A percentile compares a stretch with the other conserved stretches of the same genome.
Evolutionary conservation across 1,140 invertebrate species (phyloP).

Genomic region (Eupeodes corollae): DNA sequence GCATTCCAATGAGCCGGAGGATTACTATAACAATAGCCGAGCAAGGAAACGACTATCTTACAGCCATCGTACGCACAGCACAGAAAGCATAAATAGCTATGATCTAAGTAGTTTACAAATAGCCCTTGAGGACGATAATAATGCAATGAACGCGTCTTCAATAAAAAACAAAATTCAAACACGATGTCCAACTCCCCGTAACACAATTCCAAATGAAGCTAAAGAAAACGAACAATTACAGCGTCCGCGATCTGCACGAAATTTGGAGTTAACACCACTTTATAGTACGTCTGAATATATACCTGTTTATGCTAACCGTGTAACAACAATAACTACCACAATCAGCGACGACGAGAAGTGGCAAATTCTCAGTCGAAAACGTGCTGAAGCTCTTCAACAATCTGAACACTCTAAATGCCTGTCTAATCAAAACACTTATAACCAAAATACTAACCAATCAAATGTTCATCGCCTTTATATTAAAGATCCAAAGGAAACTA

Average conservation of each 20-base stretch:
- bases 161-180: neutral
- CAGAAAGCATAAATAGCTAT: slow-evolving; percentile 25
- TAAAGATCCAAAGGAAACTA: too few species aligned
- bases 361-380: slow-evolving; percentile 30
- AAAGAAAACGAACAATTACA: slow-evolving; percentile 8
- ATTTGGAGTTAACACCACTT: slow-evolving; percentile 30
- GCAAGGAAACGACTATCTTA: slow-evolving; percentile 20
- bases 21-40: neutral
- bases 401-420: slow-evolving; percentile 12
- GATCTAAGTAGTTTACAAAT: slow-evolving; percentile 24
- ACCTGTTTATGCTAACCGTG: slow-evolving; percentile 31
- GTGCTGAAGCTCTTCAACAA: slow-evolving; percentile 17
- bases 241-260: slow-evolving; percentile 26
- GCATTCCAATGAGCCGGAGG: neutral
- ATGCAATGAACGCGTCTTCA: neutral
- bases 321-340: slow-evolving; percentile 15
- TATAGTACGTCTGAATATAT: slow-evolving; percentile 27
- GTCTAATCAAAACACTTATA: neutral
- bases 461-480: too few species aligned
- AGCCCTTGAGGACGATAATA: slow-evolving; percentile 11
- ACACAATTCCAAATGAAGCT: neutral
- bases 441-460: too few species aligned
- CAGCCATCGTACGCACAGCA: slow-evolving; percentile 26
- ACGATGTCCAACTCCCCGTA: neutral
- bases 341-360: slow-evolving; percentile 33